Conservation (phyloP, 2,888 invertebrate species). For the Girardia tigrina region DNA sequence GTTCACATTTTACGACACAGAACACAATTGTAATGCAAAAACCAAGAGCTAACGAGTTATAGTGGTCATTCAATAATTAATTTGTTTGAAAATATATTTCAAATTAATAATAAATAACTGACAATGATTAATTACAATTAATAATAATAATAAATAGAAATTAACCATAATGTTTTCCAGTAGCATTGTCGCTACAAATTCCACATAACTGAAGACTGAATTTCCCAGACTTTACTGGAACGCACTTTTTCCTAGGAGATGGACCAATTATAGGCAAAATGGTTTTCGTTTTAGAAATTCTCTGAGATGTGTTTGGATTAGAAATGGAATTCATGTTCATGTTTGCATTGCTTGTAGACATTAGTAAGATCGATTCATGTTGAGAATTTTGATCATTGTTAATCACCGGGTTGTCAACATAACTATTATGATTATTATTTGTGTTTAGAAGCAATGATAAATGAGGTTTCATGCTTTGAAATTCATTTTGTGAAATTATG, state of each 20-base stretch:
- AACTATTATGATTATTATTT: too few species aligned
- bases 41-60: too few species aligned
- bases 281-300: neutral
- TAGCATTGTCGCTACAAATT: neutral
- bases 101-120: too few species aligned
- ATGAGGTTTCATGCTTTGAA: neutral
- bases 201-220: neutral
- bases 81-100: too few species aligned
- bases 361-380: too few species aligned
- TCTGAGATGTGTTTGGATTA: neutral
- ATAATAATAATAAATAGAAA: neutral
- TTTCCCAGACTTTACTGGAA: neutral
- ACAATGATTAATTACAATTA: too few species aligned
- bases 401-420: too few species aligned
- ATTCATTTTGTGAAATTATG: neutral
- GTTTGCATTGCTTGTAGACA: neutral
- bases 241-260: neutral
- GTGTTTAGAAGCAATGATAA: neutral
- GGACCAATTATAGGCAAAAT: slow-evolving; percentile 2
- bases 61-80: too few species aligned
- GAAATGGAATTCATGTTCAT: neutral
- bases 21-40: too few species aligned
- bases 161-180: neutral
- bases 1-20: too few species aligned
- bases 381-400: too few species aligned